Evolutionary conservation across 2,888 invertebrate species (phyloP).

Genomic region (Drepanosiphum platanoidis): DNA sequence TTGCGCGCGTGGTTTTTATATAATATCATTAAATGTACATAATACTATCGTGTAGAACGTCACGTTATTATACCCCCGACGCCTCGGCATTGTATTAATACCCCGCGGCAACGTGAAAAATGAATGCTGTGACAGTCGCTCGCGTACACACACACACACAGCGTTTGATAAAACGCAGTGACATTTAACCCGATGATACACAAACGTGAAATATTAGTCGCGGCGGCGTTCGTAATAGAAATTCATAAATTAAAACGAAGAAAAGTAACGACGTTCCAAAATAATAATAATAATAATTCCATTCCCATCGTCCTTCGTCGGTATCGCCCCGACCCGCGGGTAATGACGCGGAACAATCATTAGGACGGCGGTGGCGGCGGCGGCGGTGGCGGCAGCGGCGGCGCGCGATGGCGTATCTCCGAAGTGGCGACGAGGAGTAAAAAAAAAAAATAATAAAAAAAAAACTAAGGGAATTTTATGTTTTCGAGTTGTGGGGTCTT

Average conservation of each 20-base stretch:
- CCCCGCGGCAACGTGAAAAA: background rate
- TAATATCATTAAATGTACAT: too few relatives aligned
- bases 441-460: background rate
- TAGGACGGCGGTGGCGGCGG: background rate
- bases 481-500: conserved; percentile 24
- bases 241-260: conserved; percentile 34
- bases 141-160: background rate
- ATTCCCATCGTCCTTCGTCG: background rate
- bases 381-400: background rate
- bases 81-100: background rate
- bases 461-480: conserved; percentile 15
- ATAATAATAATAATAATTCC: conserved; percentile 16
- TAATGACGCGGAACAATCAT: conserved; percentile 57
- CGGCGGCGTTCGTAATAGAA: background rate
- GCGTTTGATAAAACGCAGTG: background rate
- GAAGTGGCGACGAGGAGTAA: background rate
- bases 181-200: conserved; percentile 15
- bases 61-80: too few relatives aligned
- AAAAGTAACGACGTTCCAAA: conserved; percentile 14
- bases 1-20: background rate
- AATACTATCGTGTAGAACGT: too few relatives aligned
- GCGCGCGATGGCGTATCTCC: background rate
- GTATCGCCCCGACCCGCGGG: background rate
- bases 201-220: conserved; percentile 37
- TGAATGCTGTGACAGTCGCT: conserved; percentile 1